Base-by-base conservation (phyloP, 2,888 invertebrate species). In the Euproctis similis region DNA sequence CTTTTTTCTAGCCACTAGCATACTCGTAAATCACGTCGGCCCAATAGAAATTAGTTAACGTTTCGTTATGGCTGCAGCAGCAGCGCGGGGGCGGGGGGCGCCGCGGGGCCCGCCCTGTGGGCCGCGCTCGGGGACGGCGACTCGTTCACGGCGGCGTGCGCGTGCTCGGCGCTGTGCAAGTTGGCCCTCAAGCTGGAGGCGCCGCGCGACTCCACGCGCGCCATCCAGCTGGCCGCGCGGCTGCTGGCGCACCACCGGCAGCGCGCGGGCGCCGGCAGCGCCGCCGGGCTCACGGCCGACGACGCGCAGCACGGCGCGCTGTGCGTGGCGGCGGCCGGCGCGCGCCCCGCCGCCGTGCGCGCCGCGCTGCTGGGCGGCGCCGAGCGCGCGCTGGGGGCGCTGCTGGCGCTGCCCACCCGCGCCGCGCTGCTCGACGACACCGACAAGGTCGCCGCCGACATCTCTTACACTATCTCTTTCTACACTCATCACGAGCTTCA, bases 51-150 rank as follows among this genome's bases (percentile, higher is more conserved):
- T n/a, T n/a, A n/a, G n/a, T n/a, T n/a, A n/a, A n/a, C n/a, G n/a
- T n/a, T n/a, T n/a, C n/a, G n/a, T n/a, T n/a, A n/a, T n/a, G n/a
- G n/a, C n/a, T n/a, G n/a, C n/a, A n/a, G n/a, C n/a, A n/a, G n/a
- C n/a, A 10, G 21, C 31, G 12, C 20, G 20, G 8, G 36, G 24
- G 1, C 39, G 2, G 26, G 14, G 2, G n/a, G 21, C 2, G 10
- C 14, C 7, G 0, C 39, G 0, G 56, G 43, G 0, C 90, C 94
- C 0, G 49, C 24, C 4, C 77, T 98, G 32, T 88, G 96, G 18
- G 90, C 92, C 47, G 97, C 96, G 61, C 87, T 99, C 58, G 90
- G 96, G 86, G 92, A 94, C 45, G 98, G 98, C 1, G 97, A 99
- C 62, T 97, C 97, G 76, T 99, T 97, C 78, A 93, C 98, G 37